phyloP scores from a whole-genome alignment of 2,888 invertebrate species.

The Piscicola geometra region DNA sequence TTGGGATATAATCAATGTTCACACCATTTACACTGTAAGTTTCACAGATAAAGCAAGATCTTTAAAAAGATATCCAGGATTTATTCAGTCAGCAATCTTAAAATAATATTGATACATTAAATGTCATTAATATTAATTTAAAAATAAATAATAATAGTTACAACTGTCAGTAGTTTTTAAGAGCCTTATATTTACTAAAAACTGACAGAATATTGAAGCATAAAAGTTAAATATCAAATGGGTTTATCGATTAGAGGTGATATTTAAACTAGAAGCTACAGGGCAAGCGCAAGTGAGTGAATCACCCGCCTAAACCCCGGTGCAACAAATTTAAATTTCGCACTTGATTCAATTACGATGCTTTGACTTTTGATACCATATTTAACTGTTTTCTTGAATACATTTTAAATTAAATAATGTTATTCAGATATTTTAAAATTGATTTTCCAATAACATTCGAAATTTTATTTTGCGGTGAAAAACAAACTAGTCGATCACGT shows the following conservation, averaged over 20 bases:
- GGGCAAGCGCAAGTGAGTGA: neutral
- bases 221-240: too few species aligned
- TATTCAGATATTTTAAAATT: neutral
- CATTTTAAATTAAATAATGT: neutral
- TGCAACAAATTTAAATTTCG: slow-evolving; percentile 4
- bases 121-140: too few species aligned
- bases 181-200: too few species aligned
- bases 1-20: too few species aligned
- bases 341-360: neutral
- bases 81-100: too few species aligned
- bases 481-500: neutral
- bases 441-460: neutral
- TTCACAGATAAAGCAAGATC: too few species aligned
- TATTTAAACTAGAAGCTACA: neutral
- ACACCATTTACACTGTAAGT: too few species aligned
- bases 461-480: slow-evolving; percentile 5
- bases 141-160: too few species aligned
- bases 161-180: too few species aligned
- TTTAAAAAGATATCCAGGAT: too few species aligned
- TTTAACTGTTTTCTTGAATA: neutral
- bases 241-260: neutral
- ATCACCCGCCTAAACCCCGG: slow-evolving; percentile 19
- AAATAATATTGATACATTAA: too few species aligned
- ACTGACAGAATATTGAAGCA: too few species aligned
- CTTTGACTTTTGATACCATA: neutral